A percentile compares a stretch with the other conserved stretches of the same genome.
Conservation (phyloP, 1,140 invertebrate species). For the Drosophila aff. region DNA sequence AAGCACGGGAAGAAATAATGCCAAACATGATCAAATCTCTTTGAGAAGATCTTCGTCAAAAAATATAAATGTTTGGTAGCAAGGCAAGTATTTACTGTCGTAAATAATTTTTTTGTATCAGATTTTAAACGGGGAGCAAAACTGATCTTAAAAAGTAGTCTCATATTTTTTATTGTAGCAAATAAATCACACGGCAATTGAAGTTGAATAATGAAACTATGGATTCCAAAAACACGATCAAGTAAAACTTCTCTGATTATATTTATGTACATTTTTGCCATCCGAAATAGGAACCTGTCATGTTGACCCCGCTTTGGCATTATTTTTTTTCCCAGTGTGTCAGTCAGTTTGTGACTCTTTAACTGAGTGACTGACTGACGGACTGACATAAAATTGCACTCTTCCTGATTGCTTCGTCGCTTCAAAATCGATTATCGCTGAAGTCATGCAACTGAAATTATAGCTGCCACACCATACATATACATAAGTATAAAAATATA, state of each 20-base stretch:
- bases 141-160: background rate
- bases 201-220: too few species aligned
- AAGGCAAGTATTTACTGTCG: background rate
- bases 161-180: too few species aligned
- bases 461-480: constrained; percentile 34
- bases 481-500: constrained; percentile 34
- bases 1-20: constrained; percentile 21
- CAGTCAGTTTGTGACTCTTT: constrained; percentile 31
- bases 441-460: constrained; percentile 56
- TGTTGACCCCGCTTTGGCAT: constrained; percentile 17
- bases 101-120: too few species aligned
- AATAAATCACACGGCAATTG: background rate
- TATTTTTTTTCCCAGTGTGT: constrained; percentile 34
- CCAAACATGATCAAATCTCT: background rate
- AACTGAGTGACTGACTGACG: constrained; percentile 43
- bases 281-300: constrained; percentile 4
- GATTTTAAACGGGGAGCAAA: background rate
- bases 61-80: background rate
- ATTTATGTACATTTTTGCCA: background rate
- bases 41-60: background rate
- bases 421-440: constrained; percentile 58
- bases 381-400: constrained; percentile 70
- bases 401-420: constrained; percentile 70
- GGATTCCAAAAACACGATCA: background rate
- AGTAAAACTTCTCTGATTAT: background rate